phyloP scores from a whole-genome alignment of 2,797 vertebrate species.

The Acanthurus leucopareius region DNA sequence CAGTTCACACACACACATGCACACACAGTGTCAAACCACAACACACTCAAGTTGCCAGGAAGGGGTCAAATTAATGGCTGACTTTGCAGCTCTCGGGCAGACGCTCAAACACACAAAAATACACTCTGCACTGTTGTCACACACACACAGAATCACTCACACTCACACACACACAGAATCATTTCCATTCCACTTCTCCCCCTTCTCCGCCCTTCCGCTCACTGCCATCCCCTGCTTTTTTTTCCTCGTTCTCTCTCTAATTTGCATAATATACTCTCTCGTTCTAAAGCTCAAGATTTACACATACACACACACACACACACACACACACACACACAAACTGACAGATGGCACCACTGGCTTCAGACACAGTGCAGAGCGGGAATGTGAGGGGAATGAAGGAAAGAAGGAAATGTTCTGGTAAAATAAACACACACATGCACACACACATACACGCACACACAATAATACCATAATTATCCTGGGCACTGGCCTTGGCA shows the following conservation, averaged over 20 bases:
- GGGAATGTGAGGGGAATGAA: conserved; percentile 75
- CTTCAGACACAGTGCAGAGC: conserved; percentile 71
- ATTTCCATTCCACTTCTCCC: conserved; percentile 70
- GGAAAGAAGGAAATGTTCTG: conserved; percentile 76
- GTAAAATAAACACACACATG: conserved; percentile 77
- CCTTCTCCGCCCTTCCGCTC: conserved; percentile 58
- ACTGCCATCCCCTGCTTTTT: conserved; percentile 64
- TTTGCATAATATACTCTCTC: conserved; percentile 80
- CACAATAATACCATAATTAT: conserved; percentile 81
- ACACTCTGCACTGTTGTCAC: conserved; percentile 17
- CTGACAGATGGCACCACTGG: conserved; percentile 84
- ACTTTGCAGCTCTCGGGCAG: conserved; percentile 78
- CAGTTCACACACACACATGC: conserved; percentile 59
- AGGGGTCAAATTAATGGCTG: conserved; percentile 84
- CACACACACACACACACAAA: conserved; percentile 47
- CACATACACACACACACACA: conserved; percentile 24
- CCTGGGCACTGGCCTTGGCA: conserved; percentile 79
- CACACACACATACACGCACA: conserved; percentile 64
- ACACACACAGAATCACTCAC: conserved; percentile 12
- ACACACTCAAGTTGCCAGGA: conserved; percentile 78
- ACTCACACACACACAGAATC: conserved; percentile 37
- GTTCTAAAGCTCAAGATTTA: conserved; percentile 56
- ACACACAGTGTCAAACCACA: conserved; percentile 76
- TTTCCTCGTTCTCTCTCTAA: conserved; percentile 50
- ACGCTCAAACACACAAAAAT: conserved; percentile 57